A percentile compares a stretch with the other conserved stretches of the same genome.
Evolutionary conservation across 1,140 invertebrate genomes (phyloP).

Genomic region (Drosophila orosa): DNA sequence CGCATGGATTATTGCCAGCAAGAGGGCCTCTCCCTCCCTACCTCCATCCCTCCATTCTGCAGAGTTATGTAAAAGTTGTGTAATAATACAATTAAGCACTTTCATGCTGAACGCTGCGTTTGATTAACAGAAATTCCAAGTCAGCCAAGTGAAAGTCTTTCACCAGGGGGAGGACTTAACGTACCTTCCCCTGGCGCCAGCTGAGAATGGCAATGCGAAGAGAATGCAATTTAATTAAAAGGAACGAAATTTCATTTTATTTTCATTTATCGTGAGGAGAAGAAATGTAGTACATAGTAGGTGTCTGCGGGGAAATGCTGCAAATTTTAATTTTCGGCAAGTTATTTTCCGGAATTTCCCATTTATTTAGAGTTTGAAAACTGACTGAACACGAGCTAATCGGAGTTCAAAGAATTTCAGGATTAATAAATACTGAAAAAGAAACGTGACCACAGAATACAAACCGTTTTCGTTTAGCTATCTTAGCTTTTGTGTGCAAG

Average conservation of each 20-base stretch:
- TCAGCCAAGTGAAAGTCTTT: conserved; percentile 42
- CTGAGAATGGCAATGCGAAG: conserved; percentile 39
- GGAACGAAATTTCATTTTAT: conserved; percentile 61
- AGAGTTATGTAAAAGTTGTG: conserved; percentile 60
- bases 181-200: conserved; percentile 6
- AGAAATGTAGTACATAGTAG: conserved; percentile 1
- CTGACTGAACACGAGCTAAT: not conserved
- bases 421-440: not conserved
- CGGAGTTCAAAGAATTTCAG: not conserved
- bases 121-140: conserved; percentile 75
- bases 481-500: not conserved
- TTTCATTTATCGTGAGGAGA: conserved; percentile 24
- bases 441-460: not conserved
- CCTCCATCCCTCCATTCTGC: not conserved
- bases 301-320: conserved; percentile 22
- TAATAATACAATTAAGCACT: conserved; percentile 79
- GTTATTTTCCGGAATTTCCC: conserved; percentile 12
- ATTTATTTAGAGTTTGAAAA: conserved; percentile 15
- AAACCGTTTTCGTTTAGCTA: not conserved
- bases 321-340: conserved; percentile 31
- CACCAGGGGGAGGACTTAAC: conserved; percentile 8
- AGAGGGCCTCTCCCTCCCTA: not conserved
- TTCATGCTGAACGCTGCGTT: conserved; percentile 71
- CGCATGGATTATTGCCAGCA: conserved; percentile 68
- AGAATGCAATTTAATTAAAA: conserved; percentile 81